Evolutionary conservation across 2,888 invertebrate genomes (phyloP).

Genomic region (Trissolcus japonicus): DNA sequence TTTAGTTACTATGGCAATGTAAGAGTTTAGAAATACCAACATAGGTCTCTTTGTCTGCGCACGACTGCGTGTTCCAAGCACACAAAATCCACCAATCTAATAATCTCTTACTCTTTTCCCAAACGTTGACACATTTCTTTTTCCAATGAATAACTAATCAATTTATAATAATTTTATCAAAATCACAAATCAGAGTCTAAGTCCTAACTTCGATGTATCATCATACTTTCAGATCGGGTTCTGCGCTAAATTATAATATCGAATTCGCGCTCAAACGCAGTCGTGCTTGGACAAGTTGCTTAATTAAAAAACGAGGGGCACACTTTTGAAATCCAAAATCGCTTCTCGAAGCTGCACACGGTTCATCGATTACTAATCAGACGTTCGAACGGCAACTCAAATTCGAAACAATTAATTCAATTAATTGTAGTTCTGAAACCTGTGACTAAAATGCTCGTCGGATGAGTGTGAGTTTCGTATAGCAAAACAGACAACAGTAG

Average conservation of each 20-base stretch:
- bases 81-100: too few species aligned
- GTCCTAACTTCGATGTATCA: slow-evolving; percentile 40
- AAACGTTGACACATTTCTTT: too few species aligned
- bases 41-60: too few species aligned
- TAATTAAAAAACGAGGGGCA: slow-evolving; percentile 47
- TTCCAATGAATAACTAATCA: too few species aligned
- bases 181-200: not conserved
- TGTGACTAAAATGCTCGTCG: not conserved
- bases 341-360: slow-evolving; percentile 15
- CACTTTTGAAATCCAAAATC: slow-evolving; percentile 45
- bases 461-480: slow-evolving; percentile 3
- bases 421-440: slow-evolving; percentile 1
- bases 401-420: not conserved
- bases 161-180: too few species aligned
- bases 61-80: too few species aligned
- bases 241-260: slow-evolving; percentile 8
- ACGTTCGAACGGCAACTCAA: not conserved
- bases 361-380: slow-evolving; percentile 22
- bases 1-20: too few species aligned
- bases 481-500: slow-evolving; percentile 32
- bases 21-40: too few species aligned
- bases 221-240: slow-evolving; percentile 31
- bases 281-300: not conserved
- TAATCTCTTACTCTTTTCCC: too few species aligned
- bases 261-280: slow-evolving; percentile 13